A percentile compares a stretch with the other conserved stretches of the same genome.
These are phyloP conservation scores for Paraescarpia echinospica DNA, from an alignment of 1,140 invertebrate species.

Conservation along the genomic window DNA sequence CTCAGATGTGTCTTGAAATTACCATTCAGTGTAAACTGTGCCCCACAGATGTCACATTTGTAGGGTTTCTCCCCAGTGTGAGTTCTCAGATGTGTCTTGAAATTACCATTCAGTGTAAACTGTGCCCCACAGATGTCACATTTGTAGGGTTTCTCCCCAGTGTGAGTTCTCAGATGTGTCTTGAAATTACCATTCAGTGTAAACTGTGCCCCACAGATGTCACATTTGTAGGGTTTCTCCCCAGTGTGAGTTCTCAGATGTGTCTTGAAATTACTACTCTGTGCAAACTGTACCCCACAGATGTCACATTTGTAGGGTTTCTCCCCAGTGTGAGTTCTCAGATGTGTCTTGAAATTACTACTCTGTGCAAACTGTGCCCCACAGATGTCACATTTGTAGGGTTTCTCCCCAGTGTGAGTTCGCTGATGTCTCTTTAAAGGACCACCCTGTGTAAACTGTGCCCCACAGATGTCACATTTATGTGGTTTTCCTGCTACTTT, in stretches of 20 bases:
- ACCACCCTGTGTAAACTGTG: constrained; percentile 25
- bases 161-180: constrained; percentile 94
- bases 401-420: constrained; percentile 34
- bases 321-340: constrained; percentile 32
- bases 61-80: constrained; percentile 37
- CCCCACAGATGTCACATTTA: constrained; percentile 50
- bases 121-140: constrained; percentile 24
- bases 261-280: constrained; percentile 34
- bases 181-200: constrained; percentile 98
- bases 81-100: constrained; percentile 33
- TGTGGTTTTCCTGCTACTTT: constrained; percentile 54
- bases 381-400: constrained; percentile 50
- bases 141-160: constrained; percentile 81
- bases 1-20: constrained; percentile 36
- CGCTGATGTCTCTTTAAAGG: constrained; percentile 28
- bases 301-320: constrained; percentile 37
- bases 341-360: constrained; percentile 26
- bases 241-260: constrained; percentile 41
- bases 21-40: constrained; percentile 19
- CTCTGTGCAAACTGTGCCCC: constrained; percentile 25
- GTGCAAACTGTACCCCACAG: constrained; percentile 36
- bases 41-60: constrained; percentile 24
- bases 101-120: constrained; percentile 23
- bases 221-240: constrained; percentile 37
- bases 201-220: constrained; percentile 89